A percentile compares a stretch with the other conserved stretches of the same genome.
Evolutionary conservation across 2,888 invertebrate genomes (phyloP).

Genomic region (Galeopsomyia nigrocyanea): DNA sequence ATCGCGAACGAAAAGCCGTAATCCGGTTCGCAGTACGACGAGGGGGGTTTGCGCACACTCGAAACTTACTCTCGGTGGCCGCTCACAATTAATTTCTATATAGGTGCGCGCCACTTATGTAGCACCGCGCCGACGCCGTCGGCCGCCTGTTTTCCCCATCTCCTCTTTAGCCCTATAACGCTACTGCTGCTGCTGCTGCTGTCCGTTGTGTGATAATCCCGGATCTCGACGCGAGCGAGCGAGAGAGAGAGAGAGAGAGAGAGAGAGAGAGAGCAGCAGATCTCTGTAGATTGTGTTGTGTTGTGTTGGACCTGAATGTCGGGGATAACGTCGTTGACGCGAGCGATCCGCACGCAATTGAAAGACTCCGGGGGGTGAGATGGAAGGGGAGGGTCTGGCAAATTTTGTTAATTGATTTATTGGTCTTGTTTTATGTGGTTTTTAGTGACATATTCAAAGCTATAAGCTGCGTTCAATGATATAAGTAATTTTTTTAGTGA

Average conservation of each 20-base stretch:
- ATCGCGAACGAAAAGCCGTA: conserved; percentile 60
- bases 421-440: neutral
- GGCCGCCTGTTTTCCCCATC: conserved; percentile 12
- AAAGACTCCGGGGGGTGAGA: conserved; percentile 19
- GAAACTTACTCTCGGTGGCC: conserved; percentile 4
- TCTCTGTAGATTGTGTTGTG: conserved; percentile 11
- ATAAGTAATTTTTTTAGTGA: too few species aligned
- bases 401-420: conserved; percentile 34
- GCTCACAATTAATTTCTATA: conserved; percentile 43
- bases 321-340: neutral
- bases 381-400: neutral
- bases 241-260: neutral
- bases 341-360: conserved; percentile 14
- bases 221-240: conserved; percentile 35
- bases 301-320: neutral
- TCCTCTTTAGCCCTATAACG: conserved; percentile 1
- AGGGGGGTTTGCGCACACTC: neutral
- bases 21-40: conserved; percentile 54
- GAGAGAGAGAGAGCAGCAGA: conserved; percentile 12
- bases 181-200: neutral
- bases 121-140: neutral
- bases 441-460: neutral
- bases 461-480: too few species aligned
- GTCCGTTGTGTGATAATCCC: conserved; percentile 39
- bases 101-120: conserved; percentile 33